Conservation (phyloP, 2,113 vertebrate genomes). For the Podilymbus podiceps region DNA sequence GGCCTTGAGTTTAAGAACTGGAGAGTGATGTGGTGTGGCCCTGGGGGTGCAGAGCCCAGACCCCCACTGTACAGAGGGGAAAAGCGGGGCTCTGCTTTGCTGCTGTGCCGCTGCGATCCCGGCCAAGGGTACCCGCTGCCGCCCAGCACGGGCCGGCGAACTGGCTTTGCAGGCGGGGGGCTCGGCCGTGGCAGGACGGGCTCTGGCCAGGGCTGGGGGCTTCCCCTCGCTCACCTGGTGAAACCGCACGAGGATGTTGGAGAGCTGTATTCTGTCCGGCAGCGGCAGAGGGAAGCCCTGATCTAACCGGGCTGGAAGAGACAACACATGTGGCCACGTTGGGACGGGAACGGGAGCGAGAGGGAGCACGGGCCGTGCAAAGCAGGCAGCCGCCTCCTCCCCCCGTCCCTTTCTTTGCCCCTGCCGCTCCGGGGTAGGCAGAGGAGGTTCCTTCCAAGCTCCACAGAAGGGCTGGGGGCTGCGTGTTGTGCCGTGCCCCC, state of each 20-base stretch:
- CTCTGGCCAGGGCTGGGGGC: neutral
- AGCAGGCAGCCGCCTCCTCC: neutral
- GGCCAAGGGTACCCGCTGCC: accelerated
- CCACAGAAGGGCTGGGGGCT: neutral
- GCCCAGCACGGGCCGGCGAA: neutral
- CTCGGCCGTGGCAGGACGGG: accelerated
- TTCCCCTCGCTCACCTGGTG: conserved; percentile 62
- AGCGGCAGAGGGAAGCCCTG: conserved; percentile 70
- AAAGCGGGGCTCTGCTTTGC: too few species aligned
- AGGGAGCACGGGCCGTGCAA: accelerated
- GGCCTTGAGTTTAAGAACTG: neutral
- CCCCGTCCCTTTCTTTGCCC: neutral
- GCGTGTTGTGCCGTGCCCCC: accelerated
- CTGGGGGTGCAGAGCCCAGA: neutral
- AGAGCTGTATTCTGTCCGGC: conserved; percentile 38
- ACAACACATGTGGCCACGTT: accelerated
- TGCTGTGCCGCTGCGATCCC: neutral
- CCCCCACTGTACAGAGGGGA: accelerated
- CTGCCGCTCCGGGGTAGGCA: accelerated
- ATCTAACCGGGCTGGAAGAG: conserved; percentile 53
- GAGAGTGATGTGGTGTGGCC: accelerated
- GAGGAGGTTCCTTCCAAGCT: neutral
- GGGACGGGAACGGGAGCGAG: neutral
- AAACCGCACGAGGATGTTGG: conserved; percentile 46
- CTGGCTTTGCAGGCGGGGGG: accelerated